Evolutionary conservation across 2,113 vertebrate species (phyloP).

Genomic region (Phylloscopus trochiloides): DNA sequence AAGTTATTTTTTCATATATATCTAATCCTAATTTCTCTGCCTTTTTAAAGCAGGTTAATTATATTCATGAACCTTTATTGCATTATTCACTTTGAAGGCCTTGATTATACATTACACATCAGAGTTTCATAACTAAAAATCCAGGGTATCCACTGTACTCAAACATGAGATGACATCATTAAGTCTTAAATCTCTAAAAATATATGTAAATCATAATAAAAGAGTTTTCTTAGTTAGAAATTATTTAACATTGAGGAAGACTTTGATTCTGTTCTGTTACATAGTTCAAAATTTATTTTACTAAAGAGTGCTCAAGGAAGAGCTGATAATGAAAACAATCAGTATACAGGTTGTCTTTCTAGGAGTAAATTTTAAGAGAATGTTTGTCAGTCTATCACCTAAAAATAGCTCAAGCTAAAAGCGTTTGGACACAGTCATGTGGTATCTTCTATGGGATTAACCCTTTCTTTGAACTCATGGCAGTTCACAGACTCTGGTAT

Average conservation of each 20-base stretch:
- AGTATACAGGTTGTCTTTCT: neutral
- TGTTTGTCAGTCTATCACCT: neutral
- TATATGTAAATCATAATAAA: neutral
- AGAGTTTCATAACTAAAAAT: slow-evolving; percentile 9
- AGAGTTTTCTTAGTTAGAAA: neutral
- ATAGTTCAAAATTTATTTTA: neutral
- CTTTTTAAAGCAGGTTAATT: slow-evolving; percentile 25
- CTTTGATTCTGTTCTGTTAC: neutral
- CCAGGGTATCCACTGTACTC: neutral
- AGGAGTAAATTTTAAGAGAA: neutral
- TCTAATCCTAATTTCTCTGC: neutral
- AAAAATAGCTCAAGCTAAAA: neutral
- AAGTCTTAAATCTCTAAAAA: neutral
- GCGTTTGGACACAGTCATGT: neutral
- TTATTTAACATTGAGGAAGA: neutral
- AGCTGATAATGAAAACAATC: neutral
- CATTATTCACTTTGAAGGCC: slow-evolving; percentile 10
- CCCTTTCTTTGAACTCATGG: neutral
- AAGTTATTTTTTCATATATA: neutral
- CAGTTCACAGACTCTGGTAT: neutral
- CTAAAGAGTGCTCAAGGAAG: neutral
- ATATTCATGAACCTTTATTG: neutral
- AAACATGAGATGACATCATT: neutral
- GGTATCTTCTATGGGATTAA: neutral
- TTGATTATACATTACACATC: slow-evolving; percentile 1